Evolutionary conservation across 64 coral and sea anemone genomes (phyloP).

Genomic region (Montipora capricornis): DNA sequence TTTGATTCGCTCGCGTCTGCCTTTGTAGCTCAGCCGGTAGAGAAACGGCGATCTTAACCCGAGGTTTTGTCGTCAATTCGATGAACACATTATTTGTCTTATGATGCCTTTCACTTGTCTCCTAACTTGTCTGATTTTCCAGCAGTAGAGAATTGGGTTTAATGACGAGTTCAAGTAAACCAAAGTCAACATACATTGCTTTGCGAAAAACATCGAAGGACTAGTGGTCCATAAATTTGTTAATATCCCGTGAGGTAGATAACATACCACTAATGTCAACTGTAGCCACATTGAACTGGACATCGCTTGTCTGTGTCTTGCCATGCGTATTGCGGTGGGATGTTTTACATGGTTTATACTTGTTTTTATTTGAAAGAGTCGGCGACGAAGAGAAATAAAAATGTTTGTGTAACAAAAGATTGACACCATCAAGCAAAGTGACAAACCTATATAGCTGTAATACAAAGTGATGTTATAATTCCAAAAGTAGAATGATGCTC

Average conservation of each 20-base stretch:
- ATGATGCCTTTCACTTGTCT: neutral
- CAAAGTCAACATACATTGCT: neutral
- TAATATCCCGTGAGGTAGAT: neutral
- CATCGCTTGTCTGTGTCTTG: neutral
- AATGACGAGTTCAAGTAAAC: constrained; percentile 5
- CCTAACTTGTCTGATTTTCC: constrained; percentile 7
- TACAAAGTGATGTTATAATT: neutral
- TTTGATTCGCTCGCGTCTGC: too few relatives aligned
- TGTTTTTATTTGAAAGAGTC: neutral
- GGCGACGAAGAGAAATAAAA: neutral
- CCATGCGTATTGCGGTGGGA: neutral
- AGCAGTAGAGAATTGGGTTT: constrained; percentile 25
- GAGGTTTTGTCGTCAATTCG: neutral
- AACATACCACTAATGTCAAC: neutral
- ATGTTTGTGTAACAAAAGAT: constrained; percentile 5
- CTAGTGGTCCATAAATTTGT: neutral
- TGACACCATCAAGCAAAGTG: neutral
- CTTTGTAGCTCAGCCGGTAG: too few relatives aligned
- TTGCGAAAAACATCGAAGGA: neutral
- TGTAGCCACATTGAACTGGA: neutral
- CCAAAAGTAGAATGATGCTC: neutral
- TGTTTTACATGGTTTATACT: neutral
- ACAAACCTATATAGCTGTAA: neutral
- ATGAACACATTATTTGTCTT: neutral
- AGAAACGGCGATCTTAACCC: too few relatives aligned